phyloP scores from a whole-genome alignment of 2,797 vertebrate genomes.

The Sebastes alutus region DNA sequence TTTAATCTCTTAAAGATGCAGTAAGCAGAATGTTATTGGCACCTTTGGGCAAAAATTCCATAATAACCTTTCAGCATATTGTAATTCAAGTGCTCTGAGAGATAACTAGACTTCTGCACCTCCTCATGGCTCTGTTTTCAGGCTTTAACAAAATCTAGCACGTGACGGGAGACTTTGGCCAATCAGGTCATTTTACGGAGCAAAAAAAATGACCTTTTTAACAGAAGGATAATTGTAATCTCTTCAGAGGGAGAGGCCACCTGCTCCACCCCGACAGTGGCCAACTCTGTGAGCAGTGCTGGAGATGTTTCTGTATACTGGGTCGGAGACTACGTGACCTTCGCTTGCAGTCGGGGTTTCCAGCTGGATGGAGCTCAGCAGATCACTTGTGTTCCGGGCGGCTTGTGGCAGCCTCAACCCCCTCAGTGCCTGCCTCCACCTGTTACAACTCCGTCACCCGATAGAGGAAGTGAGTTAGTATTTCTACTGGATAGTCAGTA shows the following conservation, averaged over 20 bases:
- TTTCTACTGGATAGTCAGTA: not conserved
- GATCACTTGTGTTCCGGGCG: slow-evolving; percentile 47
- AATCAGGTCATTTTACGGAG: not conserved
- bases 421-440: slow-evolving; percentile 48
- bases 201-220: not conserved
- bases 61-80: no score
- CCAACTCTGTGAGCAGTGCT: slow-evolving; percentile 24
- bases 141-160: no score
- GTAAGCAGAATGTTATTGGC: no score
- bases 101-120: no score
- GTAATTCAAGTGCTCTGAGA: no score
- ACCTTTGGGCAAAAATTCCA: accelerated
- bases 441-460: not conserved
- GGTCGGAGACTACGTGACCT: slow-evolving; percentile 28
- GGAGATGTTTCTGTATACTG: not conserved
- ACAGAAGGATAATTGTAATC: not conserved
- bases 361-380: slow-evolving; percentile 37
- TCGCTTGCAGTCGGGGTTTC: slow-evolving; percentile 61
- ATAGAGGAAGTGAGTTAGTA: not conserved
- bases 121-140: no score
- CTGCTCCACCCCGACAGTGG: slow-evolving; percentile 54
- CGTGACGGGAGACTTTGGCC: no score
- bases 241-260: slow-evolving; percentile 23
- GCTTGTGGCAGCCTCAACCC: slow-evolving; percentile 57
- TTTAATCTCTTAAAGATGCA: not conserved